These are phyloP conservation scores for Drosophila cracens DNA, from an alignment of 2,888 invertebrate genomes.

Conservation along the genomic window DNA sequence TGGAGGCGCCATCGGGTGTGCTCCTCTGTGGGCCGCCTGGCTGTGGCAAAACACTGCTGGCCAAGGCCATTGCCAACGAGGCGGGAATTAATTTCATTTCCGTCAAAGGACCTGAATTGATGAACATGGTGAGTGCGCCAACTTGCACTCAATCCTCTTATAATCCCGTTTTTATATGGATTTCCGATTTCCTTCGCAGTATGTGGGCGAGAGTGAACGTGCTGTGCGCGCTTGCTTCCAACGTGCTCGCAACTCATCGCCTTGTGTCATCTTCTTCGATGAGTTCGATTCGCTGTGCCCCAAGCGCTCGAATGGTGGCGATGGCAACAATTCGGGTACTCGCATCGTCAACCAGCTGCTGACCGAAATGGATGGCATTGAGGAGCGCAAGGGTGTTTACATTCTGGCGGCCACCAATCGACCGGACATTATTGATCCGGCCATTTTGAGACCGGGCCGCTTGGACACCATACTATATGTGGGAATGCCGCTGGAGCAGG, in stretches of 20 bases:
- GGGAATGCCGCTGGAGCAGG: constrained; percentile 92
- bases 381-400: constrained; percentile 95
- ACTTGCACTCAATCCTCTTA: not conserved
- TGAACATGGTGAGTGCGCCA: constrained; percentile 93
- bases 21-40: constrained; percentile 98
- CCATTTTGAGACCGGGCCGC: constrained; percentile 94
- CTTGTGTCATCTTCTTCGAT: constrained; percentile 99
- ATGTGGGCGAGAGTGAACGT: constrained; percentile 99
- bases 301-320: constrained; percentile 90
- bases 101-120: constrained; percentile 98
- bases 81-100: constrained; percentile 99
- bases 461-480: constrained; percentile 96
- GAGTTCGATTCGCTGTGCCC: constrained; percentile 98
- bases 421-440: constrained; percentile 98
- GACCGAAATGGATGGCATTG: constrained; percentile 99
- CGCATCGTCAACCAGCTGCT: constrained; percentile 98
- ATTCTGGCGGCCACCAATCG: constrained; percentile 98
- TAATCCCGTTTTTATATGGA: not conserved
- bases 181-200: constrained; percentile 86
- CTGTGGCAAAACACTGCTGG: constrained; percentile 97
- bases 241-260: constrained; percentile 96
- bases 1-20: constrained; percentile 94
- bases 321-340: constrained; percentile 89
- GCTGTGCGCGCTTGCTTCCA: constrained; percentile 98
- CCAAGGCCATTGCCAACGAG: constrained; percentile 99